Base-by-base conservation (phyloP, 2,888 invertebrate species). In the Agonopterix heracliana region DNA sequence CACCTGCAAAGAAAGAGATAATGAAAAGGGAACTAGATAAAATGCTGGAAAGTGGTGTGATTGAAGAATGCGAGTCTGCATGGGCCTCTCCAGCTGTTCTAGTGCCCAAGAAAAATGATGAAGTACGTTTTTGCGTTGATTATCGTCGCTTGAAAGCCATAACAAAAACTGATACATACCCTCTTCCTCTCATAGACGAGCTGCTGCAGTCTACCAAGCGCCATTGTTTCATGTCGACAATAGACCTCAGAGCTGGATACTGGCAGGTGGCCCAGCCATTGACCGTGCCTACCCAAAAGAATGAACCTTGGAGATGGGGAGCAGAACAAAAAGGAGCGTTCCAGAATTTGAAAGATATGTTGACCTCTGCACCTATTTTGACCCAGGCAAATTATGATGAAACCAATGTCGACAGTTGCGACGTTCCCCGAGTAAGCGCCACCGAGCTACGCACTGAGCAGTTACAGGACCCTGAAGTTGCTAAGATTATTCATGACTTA, bases 41-140 rank as follows among this genome's bases (percentile, higher is more conserved):
- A 42, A 65, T 76, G 68, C 45, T 73, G 3, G 41, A 56, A 3
- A 60, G 66, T 3, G 68, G 55, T 0, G 57, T 78, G 0, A 71
- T 78, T 1, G 74, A 78, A 50, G 71, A 74, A 43, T 66, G 68
- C 46, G 74, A 74, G 47, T 73, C 71, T 0, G 64, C 72, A 1
- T 78, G 73, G 74, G 57, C 66, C 8, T 8, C 41, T 8, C 41
- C 41, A n/a, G 42, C 17, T 9, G 14, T 42, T n/a, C 9, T 42
- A 11, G 42, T 42, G 9, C 13, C 14, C 3, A 42, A 42, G 51
- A 9, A 42, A 49, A 49, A 35, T 44, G 46, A 4, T 34, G 38
- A 26, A 26, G 12, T 2, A 17, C 47, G n/a, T 41, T 48, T 34
- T 12, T 26, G 11, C 41, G 34, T 9, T 10, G 41, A 5, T 13